Percentiles rank a stretch among this genome's conserved stretches.
These are phyloP conservation scores for Columba guinea DNA, from an alignment of 2,797 vertebrate species.

Conservation along the genomic window DNA sequence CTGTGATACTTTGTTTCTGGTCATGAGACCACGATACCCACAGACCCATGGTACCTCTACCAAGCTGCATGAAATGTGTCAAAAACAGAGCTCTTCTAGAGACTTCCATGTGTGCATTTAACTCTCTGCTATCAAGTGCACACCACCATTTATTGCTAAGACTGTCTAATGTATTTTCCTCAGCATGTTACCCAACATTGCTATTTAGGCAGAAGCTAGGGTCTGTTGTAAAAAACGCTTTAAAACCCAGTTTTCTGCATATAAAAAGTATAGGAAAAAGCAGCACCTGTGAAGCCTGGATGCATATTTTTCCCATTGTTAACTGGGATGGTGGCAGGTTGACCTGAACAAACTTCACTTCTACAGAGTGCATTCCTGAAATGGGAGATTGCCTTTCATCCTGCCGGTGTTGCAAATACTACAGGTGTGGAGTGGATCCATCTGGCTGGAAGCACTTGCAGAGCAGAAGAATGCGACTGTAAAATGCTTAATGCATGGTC, in stretches of 20 bases:
- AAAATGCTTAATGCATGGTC: not conserved
- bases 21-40: not conserved
- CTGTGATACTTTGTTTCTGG: not conserved
- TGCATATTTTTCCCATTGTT: not conserved
- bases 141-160: not conserved
- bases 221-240: rapidly evolving
- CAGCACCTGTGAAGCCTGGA: not conserved
- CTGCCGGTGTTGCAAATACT: not conserved
- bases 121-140: not conserved
- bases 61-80: not conserved
- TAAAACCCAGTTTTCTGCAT: not conserved
- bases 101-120: not conserved
- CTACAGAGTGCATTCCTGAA: not conserved
- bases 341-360: not conserved
- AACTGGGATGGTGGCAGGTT: not conserved
- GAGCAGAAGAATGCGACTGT: not conserved
- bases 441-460: not conserved
- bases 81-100: not conserved
- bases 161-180: not conserved
- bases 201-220: not conserved
- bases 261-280: not conserved
- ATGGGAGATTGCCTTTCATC: not conserved
- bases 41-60: not conserved
- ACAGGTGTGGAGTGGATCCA: slow-evolving; percentile 1
- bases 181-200: rapidly evolving